phyloP scores from a whole-genome alignment of 2,797 vertebrate genomes.

The Falco columbarius region DNA sequence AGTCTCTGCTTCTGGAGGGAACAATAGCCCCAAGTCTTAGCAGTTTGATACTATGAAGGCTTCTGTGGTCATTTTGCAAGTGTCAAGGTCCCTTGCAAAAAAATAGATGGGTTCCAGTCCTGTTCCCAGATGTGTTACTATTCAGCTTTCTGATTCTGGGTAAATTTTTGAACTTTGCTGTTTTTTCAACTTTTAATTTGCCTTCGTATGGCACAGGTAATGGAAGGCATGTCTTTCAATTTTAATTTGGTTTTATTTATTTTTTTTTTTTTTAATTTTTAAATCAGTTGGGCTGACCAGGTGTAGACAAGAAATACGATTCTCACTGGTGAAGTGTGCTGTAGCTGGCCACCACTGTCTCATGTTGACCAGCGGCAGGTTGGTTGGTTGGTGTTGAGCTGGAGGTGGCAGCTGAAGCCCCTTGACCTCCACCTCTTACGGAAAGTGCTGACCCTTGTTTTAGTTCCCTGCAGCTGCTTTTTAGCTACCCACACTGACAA shows the following conservation, averaged over 20 bases:
- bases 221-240: neutral
- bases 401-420: neutral
- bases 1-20: neutral
- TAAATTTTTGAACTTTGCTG: neutral
- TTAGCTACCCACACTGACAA: neutral
- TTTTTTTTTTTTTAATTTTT: neutral
- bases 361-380: accelerated
- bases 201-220: neutral
- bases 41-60: neutral
- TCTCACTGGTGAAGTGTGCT: neutral
- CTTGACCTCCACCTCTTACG: neutral
- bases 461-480: neutral
- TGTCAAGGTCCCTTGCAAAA: neutral
- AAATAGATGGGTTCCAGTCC: neutral
- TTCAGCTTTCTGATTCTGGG: neutral
- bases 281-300: neutral
- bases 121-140: neutral
- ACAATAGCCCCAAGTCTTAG: neutral
- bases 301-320: neutral
- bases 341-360: neutral
- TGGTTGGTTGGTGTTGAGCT: neutral
- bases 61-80: neutral
- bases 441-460: neutral
- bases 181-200: neutral
- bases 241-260: neutral